Conservation (phyloP, 2,888 invertebrate genomes). For the Neoaliturus tenellus region DNA sequence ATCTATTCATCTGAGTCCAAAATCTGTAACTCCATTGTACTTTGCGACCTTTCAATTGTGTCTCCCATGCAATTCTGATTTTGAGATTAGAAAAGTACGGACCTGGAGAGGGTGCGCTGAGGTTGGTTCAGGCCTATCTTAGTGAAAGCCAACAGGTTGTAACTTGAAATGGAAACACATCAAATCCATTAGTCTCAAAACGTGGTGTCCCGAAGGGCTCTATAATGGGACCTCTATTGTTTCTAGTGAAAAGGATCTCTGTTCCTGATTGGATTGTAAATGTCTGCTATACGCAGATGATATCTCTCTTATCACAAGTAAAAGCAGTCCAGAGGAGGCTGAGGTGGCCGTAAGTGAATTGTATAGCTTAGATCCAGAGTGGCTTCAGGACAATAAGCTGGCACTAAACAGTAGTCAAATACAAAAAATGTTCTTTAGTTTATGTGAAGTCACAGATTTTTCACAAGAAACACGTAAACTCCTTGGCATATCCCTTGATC, state of each 20-base stretch:
- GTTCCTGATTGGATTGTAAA: not conserved
- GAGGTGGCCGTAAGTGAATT: not conserved
- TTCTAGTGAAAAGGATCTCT: not conserved
- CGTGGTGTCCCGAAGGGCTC: conserved; percentile 21
- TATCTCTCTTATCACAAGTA: not conserved
- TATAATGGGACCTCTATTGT: conserved; percentile 7
- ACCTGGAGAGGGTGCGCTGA: no score
- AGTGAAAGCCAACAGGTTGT: no score
- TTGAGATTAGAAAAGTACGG: no score
- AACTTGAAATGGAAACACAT: no score
- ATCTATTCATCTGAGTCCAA: not conserved
- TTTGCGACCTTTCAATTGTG: no score
- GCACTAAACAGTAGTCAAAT: not conserved
- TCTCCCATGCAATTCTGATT: no score
- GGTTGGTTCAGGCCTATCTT: no score
- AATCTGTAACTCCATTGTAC: no score
- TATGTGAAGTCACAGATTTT: not conserved
- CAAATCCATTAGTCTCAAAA: not conserved
- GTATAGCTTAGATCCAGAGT: not conserved
- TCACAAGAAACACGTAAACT: not conserved
- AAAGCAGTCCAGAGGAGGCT: not conserved
- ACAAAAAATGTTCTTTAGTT: not conserved
- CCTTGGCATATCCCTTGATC: not conserved
- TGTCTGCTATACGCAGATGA: not conserved
- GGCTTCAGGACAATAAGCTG: not conserved